Conservation (phyloP, 2,113 vertebrate genomes). For the Ceyx margarethae region DNA sequence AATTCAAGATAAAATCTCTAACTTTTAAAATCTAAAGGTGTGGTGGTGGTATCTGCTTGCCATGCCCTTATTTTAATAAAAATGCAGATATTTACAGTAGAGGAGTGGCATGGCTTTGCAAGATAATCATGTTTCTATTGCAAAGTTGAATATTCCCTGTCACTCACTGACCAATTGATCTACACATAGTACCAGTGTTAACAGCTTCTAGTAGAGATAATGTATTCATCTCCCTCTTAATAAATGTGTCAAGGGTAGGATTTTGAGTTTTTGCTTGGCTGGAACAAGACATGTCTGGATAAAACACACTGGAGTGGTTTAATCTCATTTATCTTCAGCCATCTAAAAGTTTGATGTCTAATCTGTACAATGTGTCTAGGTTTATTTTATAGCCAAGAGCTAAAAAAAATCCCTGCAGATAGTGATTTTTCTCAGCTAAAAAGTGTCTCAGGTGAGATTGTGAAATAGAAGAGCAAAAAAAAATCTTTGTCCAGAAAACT, state of each 20-base stretch:
- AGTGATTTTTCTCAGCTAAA: neutral
- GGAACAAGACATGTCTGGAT: neutral
- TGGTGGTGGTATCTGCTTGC: neutral
- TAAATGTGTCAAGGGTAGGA: neutral
- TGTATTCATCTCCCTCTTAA: neutral
- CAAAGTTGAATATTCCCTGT: neutral
- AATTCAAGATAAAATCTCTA: neutral
- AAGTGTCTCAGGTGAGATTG: neutral
- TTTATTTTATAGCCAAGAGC: neutral
- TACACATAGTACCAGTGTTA: neutral
- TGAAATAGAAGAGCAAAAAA: too few relatives aligned
- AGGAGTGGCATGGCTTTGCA: neutral
- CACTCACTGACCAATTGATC: neutral
- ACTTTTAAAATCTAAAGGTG: neutral
- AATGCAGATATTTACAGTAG: neutral
- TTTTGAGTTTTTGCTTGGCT: neutral
- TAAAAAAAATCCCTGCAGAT: neutral
- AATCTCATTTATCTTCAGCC: neutral
- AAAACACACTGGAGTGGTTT: neutral
- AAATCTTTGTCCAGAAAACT: too few relatives aligned
- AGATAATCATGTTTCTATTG: neutral
- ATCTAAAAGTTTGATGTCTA: neutral
- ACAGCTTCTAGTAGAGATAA: neutral
- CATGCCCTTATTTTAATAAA: neutral
- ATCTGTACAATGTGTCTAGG: neutral